Conservation (phyloP, 2,888 invertebrate genomes). For the Pristionchus japonicus region DNA sequence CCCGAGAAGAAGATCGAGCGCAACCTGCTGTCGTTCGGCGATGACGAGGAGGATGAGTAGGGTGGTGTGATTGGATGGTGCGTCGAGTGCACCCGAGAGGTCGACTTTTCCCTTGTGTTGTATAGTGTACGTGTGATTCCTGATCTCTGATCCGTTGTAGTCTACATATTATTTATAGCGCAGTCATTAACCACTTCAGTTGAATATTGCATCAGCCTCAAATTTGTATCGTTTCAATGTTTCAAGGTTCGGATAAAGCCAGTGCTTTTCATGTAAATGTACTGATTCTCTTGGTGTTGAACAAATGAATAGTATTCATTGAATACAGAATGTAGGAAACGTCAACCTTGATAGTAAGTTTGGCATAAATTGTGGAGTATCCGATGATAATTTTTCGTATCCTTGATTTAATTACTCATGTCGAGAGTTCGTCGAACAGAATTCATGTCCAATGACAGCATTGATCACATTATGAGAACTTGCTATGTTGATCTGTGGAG, state of each 20-base stretch:
- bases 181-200: background rate
- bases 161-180: background rate
- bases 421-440: too few species aligned
- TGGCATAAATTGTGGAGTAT: too few species aligned
- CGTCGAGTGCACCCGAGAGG: background rate
- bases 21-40: constrained; percentile 63
- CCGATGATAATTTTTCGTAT: too few species aligned
- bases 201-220: background rate
- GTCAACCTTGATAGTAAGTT: too few species aligned
- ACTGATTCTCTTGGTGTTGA: too few species aligned
- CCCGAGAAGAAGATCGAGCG: constrained; percentile 52
- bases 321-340: too few species aligned
- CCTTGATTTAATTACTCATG: too few species aligned
- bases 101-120: background rate
- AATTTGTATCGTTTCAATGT: background rate
- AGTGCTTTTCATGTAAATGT: background rate
- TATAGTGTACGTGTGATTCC: background rate
- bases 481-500: too few species aligned
- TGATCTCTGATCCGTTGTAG: constrained; percentile 25
- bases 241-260: background rate
- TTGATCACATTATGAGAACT: too few species aligned
- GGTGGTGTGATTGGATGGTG: background rate
- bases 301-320: too few species aligned
- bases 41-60: constrained; percentile 66
- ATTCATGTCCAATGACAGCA: too few species aligned